Conservation (phyloP, 2,888 invertebrate species). For the Parapristionchus giblindavisi region DNA sequence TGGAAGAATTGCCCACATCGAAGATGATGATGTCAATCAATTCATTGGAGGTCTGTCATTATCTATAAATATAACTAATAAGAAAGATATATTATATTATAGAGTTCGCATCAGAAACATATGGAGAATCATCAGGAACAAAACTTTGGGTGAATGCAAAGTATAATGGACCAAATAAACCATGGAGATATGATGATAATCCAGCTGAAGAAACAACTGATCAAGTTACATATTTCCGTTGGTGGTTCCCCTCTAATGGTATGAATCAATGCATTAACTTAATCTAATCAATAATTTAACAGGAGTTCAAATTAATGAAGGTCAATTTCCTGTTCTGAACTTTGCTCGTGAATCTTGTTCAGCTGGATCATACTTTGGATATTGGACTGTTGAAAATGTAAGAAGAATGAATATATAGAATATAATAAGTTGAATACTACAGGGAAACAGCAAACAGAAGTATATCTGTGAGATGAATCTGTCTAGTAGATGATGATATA, state of each 20-base stretch:
- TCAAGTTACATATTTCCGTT: conserved; percentile 14
- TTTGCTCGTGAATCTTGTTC: conserved; percentile 16
- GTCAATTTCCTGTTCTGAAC: conserved; percentile 23
- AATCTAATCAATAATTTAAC: not conserved
- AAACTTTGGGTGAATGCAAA: conserved; percentile 16
- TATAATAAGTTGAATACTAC: not conserved
- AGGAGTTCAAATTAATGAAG: not conserved
- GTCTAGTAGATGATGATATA: not conserved
- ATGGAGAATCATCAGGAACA: not conserved
- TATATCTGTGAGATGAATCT: not conserved
- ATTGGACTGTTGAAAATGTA: conserved; percentile 31
- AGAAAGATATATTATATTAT: not conserved
- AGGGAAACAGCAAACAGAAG: conserved; percentile 18
- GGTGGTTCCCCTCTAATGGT: conserved; percentile 32
- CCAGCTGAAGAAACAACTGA: not conserved
- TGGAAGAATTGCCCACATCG: not conserved
- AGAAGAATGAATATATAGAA: not conserved
- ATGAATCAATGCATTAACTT: not conserved
- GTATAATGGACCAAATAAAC: not conserved
- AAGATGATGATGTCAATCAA: conserved; percentile 26
- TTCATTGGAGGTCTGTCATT: conserved; percentile 11
- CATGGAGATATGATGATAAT: not conserved
- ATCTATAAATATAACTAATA: not conserved
- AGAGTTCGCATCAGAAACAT: not conserved
- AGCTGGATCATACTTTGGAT: conserved; percentile 21